phyloP scores from a whole-genome alignment of 2,888 invertebrate genomes.

The Sympetrum striolatum region DNA sequence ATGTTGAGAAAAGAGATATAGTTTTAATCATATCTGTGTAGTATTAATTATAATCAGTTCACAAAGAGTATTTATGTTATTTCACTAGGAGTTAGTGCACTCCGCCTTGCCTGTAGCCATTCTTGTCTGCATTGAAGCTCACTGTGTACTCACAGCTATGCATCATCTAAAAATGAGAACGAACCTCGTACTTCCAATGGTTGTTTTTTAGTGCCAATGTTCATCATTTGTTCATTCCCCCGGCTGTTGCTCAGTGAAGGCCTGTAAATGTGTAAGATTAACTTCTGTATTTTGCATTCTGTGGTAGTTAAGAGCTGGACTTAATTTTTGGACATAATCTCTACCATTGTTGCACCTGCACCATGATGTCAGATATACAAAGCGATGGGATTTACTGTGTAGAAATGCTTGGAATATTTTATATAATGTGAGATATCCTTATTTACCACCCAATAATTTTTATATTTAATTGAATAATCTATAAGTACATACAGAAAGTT shows the following conservation, averaged over 20 bases:
- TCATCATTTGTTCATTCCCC: slow-evolving; percentile 75
- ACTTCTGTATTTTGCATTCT: too few relatives aligned
- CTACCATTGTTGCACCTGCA: too few relatives aligned
- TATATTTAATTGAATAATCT: too few relatives aligned
- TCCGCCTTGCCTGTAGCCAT: slow-evolving; percentile 63
- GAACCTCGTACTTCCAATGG: slow-evolving; percentile 66
- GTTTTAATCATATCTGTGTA: too few relatives aligned
- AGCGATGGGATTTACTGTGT: too few relatives aligned
- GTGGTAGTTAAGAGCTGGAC: not conserved
- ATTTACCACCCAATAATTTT: too few relatives aligned
- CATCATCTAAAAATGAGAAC: slow-evolving; percentile 75
- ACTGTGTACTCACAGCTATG: slow-evolving; percentile 67
- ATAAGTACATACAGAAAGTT: too few relatives aligned
- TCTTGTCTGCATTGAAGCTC: slow-evolving; percentile 75
- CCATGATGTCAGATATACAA: too few relatives aligned
- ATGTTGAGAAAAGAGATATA: too few relatives aligned
- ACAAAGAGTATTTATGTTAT: not conserved
- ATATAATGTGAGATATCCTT: too few relatives aligned
- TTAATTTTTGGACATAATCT: too few relatives aligned
- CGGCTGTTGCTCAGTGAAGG: slow-evolving; percentile 60
- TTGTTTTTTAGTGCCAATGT: slow-evolving; percentile 71
- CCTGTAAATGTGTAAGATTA: not conserved
- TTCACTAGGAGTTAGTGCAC: slow-evolving; percentile 57
- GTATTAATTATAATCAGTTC: not conserved
- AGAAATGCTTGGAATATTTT: too few relatives aligned